Percentiles rank a stretch among this genome's conserved stretches.
phyloP scores from a whole-genome alignment of 1,140 invertebrate genomes.

The Drosophila quadrilineata region DNA sequence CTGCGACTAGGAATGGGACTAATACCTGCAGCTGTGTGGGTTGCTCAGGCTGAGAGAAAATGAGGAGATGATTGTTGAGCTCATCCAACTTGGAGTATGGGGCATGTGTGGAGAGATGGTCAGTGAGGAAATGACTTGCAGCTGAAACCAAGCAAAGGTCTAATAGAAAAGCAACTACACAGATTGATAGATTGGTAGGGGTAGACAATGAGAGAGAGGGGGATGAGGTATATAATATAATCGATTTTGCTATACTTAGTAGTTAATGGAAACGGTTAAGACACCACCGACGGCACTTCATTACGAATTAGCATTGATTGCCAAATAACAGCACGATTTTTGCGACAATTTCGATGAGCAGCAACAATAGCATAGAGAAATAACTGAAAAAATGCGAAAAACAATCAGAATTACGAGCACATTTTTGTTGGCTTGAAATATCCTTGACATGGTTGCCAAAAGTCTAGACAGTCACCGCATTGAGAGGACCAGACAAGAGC shows the following conservation, averaged over 20 bases:
- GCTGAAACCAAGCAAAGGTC: constrained; percentile 16
- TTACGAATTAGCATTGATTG: not conserved
- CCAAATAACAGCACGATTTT: constrained; percentile 41
- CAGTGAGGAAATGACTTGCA: constrained; percentile 28
- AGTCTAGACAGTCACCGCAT: constrained; percentile 52
- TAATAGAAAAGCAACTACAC: constrained; percentile 37
- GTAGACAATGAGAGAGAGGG: no score
- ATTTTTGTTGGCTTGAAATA: constrained; percentile 45
- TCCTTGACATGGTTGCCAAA: constrained; percentile 64
- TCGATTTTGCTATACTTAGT: constrained; percentile 1
- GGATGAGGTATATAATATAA: not conserved
- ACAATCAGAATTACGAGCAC: constrained; percentile 67
- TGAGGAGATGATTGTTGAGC: constrained; percentile 48
- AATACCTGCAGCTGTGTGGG: constrained; percentile 36
- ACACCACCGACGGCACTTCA: not conserved
- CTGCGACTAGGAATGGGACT: not conserved
- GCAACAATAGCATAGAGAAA: no score
- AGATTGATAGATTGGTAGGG: no score
- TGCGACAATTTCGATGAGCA: constrained; percentile 19
- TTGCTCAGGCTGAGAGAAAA: constrained; percentile 30
- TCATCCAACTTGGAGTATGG: constrained; percentile 4
- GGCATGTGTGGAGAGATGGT: constrained; percentile 50
- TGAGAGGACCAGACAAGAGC: constrained; percentile 1
- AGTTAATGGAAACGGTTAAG: constrained; percentile 1
- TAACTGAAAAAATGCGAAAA: constrained; percentile 32